Evolutionary conservation across 2,888 invertebrate genomes (phyloP).

Genomic region (Heteromyza rotundicornis): DNA sequence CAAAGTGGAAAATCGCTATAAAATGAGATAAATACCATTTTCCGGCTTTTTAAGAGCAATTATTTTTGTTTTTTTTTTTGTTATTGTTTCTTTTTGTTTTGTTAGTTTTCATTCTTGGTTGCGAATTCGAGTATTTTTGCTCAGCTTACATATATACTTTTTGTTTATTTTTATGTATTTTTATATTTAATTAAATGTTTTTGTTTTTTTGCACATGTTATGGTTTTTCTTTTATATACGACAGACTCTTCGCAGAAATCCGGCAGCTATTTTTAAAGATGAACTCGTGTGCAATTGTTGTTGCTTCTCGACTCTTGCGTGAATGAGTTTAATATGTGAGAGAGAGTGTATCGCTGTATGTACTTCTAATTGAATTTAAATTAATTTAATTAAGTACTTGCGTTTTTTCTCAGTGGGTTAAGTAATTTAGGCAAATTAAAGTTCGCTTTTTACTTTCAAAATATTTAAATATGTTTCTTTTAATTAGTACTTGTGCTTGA

Average conservation of each 20-base stretch:
- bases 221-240: not conserved
- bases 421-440: too few species aligned
- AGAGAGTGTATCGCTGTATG: too few species aligned
- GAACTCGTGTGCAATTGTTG: conserved; percentile 32
- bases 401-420: too few species aligned
- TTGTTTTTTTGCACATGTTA: not conserved
- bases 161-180: conserved; percentile 16
- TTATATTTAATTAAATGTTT: conserved; percentile 8
- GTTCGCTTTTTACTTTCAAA: too few species aligned
- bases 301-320: not conserved
- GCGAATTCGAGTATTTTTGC: not conserved
- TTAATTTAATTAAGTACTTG: too few species aligned
- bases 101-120: not conserved
- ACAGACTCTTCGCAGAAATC: not conserved
- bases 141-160: not conserved
- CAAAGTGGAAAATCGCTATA: not conserved
- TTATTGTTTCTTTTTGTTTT: not conserved
- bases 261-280: conserved; percentile 34
- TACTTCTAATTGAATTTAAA: too few species aligned
- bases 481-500: too few species aligned
- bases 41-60: conserved; percentile 18
- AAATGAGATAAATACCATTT: conserved; percentile 2
- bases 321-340: too few species aligned
- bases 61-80: conserved; percentile 3
- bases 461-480: too few species aligned